Evolutionary conservation across 1,140 invertebrate genomes (phyloP), one percentile per base, ranked within the genome.

Genomic region (Achroia grisella): DNA sequence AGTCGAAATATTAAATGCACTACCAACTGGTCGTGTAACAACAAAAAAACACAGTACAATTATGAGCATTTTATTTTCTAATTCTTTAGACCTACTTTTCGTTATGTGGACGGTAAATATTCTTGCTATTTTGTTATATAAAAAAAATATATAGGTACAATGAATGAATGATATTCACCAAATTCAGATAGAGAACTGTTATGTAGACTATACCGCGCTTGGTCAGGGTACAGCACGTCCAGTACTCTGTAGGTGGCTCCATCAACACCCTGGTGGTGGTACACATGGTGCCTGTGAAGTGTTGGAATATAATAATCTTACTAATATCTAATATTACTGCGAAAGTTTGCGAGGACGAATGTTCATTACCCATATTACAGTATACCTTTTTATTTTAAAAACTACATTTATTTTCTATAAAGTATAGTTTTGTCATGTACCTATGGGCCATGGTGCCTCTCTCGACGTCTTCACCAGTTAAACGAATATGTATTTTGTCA

Each of bases 401-500:
- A n/a, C n/a, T n/a, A n/a, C n/a, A n/a, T n/a, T n/a, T n/a, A n/a
- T n/a, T n/a, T n/a, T n/a, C n/a, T n/a, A n/a, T n/a, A n/a, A n/a
- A n/a, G n/a, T n/a, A n/a, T n/a, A 23, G 17, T 23, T 23, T 2
- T 23, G 17, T n/a, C n/a, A n/a, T 23, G 4, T n/a, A 84, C 80
- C 88, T 90, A 50, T 90, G 88, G 0, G 88, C 88, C 87, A 97
- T 96, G 9, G 95, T 97, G 27, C 95, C 95, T 57, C 95, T 86
- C 70, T 97, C 94, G 0, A 95, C 93, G 72, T 97, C 95, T 72
- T 97, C 92, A 1, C 96, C 95, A 53, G 92, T 93, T 0, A 97
- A 80, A 37, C 89, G 69, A 5, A 91, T 88, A 47, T 88, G 88
- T 35, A 88, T 78, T 1, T 87, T 84, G 41, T 89, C 92, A 58